Evolutionary conservation across 2,888 invertebrate genomes (phyloP), one percentile per base, ranked within the genome.

Genomic region (Caenorhabditis imperialis): DNA sequence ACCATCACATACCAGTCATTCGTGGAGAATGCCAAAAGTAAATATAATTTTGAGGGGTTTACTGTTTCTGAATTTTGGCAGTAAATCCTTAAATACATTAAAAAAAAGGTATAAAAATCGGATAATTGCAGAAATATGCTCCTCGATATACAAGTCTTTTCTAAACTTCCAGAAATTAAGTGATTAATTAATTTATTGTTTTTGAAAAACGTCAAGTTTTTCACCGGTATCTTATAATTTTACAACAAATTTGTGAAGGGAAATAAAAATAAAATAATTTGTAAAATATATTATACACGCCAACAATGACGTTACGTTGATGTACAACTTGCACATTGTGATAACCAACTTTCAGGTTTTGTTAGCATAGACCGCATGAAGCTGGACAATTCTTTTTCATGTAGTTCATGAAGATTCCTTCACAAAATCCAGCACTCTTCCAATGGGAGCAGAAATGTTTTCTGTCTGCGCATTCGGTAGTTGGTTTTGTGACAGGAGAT

Each of bases 381-480:
- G 75, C 65, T 2, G 84, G 82, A 54, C 87, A 87, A 69, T 86
- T 87, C 63, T 85, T 85, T 65, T 78, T 80, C 87, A 87, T 87
- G 71, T 86, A 87, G 47, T 76, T 78, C 58, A 74, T 70, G 72
- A 86, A 87, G 65, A 85, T 83, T 35, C 86, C 86, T 45, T 85
- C 82, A 72, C 87, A 87, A 69, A 86, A 87, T 42, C 87, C 87
- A 27, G 86, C 83, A 44, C 76, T 77, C 51, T 84, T 86, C 86
- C 87, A 87, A 48, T 84, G 83, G 1, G 65, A 57, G 62, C 87
- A 87, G 69, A 85, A 85, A 62, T 84, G 85, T 53, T 87, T 87
- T 45, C 76, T 75, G 60, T 86, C 86, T 14, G 75, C 60, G 65
- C 86, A 86, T 7, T 69, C 70, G 27, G 55, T 54, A 10, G 80